These are phyloP conservation scores for Rhagologus leucostigma DNA, from an alignment of 2,113 vertebrate genomes.

Conservation along the genomic window DNA sequence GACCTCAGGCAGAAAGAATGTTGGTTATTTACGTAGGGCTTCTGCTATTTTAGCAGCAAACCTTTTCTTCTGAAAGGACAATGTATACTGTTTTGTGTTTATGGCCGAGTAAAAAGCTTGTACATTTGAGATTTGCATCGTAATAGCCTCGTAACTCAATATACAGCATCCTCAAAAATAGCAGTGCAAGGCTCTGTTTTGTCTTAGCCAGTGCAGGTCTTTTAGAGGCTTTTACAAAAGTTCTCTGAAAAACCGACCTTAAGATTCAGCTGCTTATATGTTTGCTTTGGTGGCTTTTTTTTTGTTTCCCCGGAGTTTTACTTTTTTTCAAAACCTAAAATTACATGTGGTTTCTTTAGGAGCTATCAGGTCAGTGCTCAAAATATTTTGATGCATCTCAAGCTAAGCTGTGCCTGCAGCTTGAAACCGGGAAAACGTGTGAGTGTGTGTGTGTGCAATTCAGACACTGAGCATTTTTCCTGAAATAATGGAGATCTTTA, in stretches of 20 bases:
- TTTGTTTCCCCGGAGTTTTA: not conserved
- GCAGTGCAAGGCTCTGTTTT: constrained; percentile 41
- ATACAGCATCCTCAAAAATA: constrained; percentile 52
- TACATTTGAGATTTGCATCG: constrained; percentile 70
- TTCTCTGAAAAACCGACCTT: not conserved
- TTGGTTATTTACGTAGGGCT: constrained; percentile 87
- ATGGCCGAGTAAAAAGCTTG: constrained; percentile 77
- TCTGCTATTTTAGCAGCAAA: constrained; percentile 78
- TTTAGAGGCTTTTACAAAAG: constrained; percentile 26
- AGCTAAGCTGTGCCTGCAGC: constrained; percentile 9
- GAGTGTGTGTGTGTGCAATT: not conserved
- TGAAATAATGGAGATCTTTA: constrained; percentile 43
- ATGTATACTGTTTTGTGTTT: constrained; percentile 76
- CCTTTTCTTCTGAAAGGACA: constrained; percentile 76
- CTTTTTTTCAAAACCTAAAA: not conserved
- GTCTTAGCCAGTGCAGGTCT: not conserved
- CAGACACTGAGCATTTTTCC: not conserved
- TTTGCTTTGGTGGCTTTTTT: not conserved
- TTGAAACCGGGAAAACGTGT: not conserved
- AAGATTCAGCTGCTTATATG: not conserved
- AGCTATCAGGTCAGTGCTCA: not conserved
- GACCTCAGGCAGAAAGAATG: constrained; percentile 93
- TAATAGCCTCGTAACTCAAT: constrained; percentile 57
- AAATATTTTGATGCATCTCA: constrained; percentile 62
- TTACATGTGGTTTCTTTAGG: constrained; percentile 24